Base-by-base conservation (phyloP, 2,797 vertebrate species). In the Cynopterus sphinx region DNA sequence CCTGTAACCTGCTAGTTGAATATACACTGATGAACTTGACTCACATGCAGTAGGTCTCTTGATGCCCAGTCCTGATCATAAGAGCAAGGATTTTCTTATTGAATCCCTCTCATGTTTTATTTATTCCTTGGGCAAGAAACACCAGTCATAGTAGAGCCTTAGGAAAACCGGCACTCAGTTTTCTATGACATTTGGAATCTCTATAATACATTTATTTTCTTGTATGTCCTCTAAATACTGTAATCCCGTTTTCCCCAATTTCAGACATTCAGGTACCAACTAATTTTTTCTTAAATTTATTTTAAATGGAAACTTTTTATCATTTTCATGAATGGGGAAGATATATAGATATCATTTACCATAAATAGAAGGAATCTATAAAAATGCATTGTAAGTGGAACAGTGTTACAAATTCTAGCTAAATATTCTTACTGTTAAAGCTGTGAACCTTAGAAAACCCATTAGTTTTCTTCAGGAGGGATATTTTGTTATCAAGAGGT, bases 361-460 rank as follows among this genome's bases (percentile, higher is more conserved):
- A 83, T 75, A 94, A 90, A 61, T 77, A 86, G 70, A 94, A 91
- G 11, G 31, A 74, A 75, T 93, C 21, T 83, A 19, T 77, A 59
- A 79, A 93, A 96, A 70, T 79, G 15, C 13, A 92, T 16, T 77
- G 28, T 77, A 93, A 73, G 26, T 61, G 90, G 43, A 96, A 68
- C n/a, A 61, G 0, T 59, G 36, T 41, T 89, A 33, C 22, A 83
- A 46, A 86, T 88, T 82, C 21, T 53, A 53, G 4, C 51, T 83
- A 77, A 91, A 65, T 81, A 57, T 65, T 83, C 46, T 74, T 93
- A 81, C 15, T 31, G 2, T 78, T 90, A 85, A 94, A 70, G 19
- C 15, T 75, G 3, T 74, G 21, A 71, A 24, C 33, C 1, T 84
- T 49, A 49, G 49, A 87, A 92, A 53, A 19, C 19, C 53, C 12